phyloP scores from a whole-genome alignment of 2,113 vertebrate species.

The zebrafish (Danio rerio) region DNA sequence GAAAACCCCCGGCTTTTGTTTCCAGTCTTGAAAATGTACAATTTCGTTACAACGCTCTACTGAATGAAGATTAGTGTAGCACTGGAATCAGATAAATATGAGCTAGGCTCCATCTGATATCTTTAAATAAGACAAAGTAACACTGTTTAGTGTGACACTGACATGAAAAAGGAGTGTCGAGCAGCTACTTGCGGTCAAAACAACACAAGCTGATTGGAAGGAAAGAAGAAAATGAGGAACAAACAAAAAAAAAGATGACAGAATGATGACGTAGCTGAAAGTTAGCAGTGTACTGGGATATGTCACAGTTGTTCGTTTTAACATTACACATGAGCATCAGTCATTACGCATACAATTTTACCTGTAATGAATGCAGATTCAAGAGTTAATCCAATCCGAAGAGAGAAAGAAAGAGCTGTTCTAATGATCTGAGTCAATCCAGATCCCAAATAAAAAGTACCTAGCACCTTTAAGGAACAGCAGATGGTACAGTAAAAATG shows the following conservation, averaged over 20 bases:
- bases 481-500: neutral
- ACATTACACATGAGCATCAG: neutral
- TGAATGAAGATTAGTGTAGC: conserved; percentile 4
- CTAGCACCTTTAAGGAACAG: neutral
- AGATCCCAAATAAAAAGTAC: neutral
- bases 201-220: conserved; percentile 19
- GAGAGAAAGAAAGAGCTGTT: neutral
- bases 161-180: neutral
- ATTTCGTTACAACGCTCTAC: neutral
- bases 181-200: conserved; percentile 14
- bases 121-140: conserved; percentile 39
- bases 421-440: neutral
- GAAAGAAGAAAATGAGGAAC: neutral
- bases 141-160: conserved; percentile 40
- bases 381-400: neutral
- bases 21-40: neutral
- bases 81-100: conserved; percentile 18
- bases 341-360: neutral
- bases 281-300: conserved; percentile 17
- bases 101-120: neutral
- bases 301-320: conserved; percentile 22
- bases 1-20: neutral
- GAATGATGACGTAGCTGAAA: neutral
- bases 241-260: neutral
- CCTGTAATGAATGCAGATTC: neutral